A percentile compares a stretch with the other conserved stretches of the same genome.
phyloP scores from a whole-genome alignment of 2,888 invertebrate species.

The Clivina fossor region DNA sequence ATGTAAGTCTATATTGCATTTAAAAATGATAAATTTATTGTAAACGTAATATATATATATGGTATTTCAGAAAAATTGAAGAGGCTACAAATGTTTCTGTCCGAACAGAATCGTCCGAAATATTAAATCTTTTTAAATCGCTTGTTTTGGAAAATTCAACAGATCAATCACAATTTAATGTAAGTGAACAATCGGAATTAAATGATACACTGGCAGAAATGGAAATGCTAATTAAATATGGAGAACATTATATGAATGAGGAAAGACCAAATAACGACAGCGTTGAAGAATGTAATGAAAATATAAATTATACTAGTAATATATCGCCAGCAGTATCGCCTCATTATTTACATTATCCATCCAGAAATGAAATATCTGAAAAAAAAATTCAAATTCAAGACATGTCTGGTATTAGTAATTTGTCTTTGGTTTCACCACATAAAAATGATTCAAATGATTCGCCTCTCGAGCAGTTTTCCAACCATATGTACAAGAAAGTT shows the following conservation, averaged over 20 bases:
- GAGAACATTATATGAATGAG: constrained; percentile 46
- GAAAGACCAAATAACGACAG: neutral
- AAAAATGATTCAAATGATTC: too few species aligned
- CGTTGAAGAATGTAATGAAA: neutral
- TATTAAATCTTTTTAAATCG: neutral
- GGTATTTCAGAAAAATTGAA: neutral
- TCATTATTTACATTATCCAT: too few species aligned
- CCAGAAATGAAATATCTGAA: too few species aligned
- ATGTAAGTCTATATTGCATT: neutral
- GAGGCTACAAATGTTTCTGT: neutral
- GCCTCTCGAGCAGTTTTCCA: too few species aligned
- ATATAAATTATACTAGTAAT: too few species aligned
- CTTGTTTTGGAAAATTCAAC: neutral
- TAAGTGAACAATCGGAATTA: constrained; percentile 40
- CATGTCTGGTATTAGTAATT: too few species aligned
- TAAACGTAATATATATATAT: neutral
- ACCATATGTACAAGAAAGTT: too few species aligned
- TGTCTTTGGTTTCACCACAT: too few species aligned
- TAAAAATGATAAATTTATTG: neutral
- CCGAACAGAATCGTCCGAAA: neutral
- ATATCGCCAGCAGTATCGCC: too few species aligned
- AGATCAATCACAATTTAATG: neutral
- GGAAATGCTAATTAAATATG: constrained; percentile 52
- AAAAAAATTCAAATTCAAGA: too few species aligned
- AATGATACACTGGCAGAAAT: constrained; percentile 55